Percentiles rank a stretch among this genome's conserved stretches.
Conservation (phyloP, 2,888 invertebrate species). For the Cantharis nigra region DNA sequence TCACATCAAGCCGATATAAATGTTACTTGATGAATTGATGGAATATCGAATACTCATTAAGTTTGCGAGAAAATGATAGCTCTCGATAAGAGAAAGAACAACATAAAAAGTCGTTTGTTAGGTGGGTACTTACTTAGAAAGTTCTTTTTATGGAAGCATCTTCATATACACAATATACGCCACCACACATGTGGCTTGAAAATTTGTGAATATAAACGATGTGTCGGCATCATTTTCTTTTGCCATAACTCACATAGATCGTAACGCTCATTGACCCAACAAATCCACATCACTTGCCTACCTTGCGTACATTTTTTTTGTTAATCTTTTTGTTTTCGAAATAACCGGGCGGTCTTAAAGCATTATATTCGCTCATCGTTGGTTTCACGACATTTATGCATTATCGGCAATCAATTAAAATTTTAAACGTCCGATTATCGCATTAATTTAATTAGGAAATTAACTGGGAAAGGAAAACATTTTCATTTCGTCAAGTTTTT, state of each 20-base stretch:
- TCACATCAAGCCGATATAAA: conserved; percentile 25
- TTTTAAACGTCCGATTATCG: not conserved
- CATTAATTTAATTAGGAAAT: not conserved
- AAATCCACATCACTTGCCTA: conserved; percentile 21
- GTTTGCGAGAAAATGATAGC: conserved; percentile 29
- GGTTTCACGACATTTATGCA: not conserved
- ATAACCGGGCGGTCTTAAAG: not conserved
- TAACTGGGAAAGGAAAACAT: not conserved
- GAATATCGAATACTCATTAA: conserved; percentile 43
- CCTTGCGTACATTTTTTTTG: not conserved
- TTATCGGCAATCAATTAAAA: not conserved
- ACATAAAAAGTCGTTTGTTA: conserved; percentile 23
- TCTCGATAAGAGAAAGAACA: conserved; percentile 37
- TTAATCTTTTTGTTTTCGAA: not conserved
- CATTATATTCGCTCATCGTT: not conserved
- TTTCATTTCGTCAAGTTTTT: not conserved
- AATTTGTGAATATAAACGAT: conserved; percentile 43
- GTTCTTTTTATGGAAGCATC: conserved; percentile 9
- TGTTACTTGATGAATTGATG: conserved; percentile 40
- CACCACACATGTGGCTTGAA: conserved; percentile 40
- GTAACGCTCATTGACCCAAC: conserved; percentile 43
- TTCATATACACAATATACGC: conserved; percentile 17
- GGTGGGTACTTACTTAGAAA: not conserved
- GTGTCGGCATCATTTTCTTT: conserved; percentile 42
- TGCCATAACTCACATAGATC: conserved; percentile 42